A percentile compares a stretch with the other conserved stretches of the same genome.
Evolutionary conservation across 2,797 vertebrate genomes (phyloP).

Genomic region (Sylvilagus floridanus): DNA sequence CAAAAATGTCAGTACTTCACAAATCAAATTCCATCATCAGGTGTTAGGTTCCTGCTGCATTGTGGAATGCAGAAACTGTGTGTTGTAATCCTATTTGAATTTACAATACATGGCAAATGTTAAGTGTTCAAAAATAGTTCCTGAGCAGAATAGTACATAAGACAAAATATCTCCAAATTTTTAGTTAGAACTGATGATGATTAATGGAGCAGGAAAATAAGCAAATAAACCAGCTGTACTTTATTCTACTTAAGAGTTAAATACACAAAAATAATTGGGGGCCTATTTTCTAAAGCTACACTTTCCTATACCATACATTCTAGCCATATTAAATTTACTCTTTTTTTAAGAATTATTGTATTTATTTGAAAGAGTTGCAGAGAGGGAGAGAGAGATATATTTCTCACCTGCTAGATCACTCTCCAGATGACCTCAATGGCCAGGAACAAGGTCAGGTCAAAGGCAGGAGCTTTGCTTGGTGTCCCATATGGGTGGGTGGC

Average conservation of each 20-base stretch:
- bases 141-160: background rate
- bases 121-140: conserved; percentile 8
- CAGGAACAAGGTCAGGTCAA: too few species aligned
- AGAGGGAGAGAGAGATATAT: too few species aligned
- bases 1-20: conserved; percentile 5
- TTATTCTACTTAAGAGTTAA: background rate
- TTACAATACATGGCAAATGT: background rate
- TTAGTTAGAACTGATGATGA: background rate
- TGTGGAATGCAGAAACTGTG: background rate
- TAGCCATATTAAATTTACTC: background rate
- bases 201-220: background rate
- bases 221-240: background rate
- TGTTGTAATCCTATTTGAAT: conserved; percentile 48
- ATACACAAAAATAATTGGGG: background rate
- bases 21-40: conserved; percentile 46
- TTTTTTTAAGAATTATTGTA: background rate
- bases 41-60: background rate
- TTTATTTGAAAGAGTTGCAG: too few species aligned
- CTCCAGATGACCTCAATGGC: too few species aligned
- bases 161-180: conserved; percentile 16
- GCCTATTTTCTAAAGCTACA: background rate
- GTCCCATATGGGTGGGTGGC: too few species aligned
- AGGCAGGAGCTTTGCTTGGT: too few species aligned
- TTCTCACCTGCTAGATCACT: too few species aligned
- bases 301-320: background rate